Evolutionary conservation across 2,888 invertebrate species (phyloP).

Genomic region (Himalopsyche anomala): DNA sequence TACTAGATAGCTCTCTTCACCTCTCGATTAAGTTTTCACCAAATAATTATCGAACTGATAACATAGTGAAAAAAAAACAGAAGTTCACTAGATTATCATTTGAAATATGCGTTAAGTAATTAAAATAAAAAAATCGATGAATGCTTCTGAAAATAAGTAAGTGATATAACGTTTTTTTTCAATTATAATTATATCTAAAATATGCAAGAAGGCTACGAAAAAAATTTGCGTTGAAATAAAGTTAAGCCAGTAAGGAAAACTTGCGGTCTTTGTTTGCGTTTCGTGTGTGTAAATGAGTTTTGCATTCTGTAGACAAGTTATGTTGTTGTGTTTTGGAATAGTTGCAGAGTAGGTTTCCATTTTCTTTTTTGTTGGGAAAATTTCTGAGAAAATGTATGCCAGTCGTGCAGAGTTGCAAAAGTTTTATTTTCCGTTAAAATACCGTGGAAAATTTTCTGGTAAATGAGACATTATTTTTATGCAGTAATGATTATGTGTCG

Average conservation of each 20-base stretch:
- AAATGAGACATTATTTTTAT: not conserved
- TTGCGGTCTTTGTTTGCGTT: constrained; percentile 27
- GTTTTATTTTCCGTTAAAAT: not conserved
- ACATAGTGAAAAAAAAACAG: no score
- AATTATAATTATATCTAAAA: no score
- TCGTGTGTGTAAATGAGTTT: constrained; percentile 39
- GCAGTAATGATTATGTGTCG: not conserved
- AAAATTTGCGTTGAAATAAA: not conserved
- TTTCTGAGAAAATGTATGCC: constrained; percentile 37
- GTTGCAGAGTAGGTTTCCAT: not conserved
- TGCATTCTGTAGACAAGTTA: constrained; percentile 40
- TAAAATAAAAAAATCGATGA: no score
- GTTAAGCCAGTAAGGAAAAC: not conserved
- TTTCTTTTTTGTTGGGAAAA: not conserved
- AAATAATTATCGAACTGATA: no score
- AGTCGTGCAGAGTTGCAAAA: not conserved
- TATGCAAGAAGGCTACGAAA: not conserved
- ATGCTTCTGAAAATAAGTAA: no score
- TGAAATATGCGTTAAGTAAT: no score
- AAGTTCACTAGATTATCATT: no score
- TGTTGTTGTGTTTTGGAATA: constrained; percentile 37
- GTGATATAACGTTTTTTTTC: no score
- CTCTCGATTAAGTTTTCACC: no score
- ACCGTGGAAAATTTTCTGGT: not conserved
- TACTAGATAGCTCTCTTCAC: no score